Evolutionary conservation across 2,113 vertebrate species (phyloP).

Genomic region (Caracal caracal): DNA sequence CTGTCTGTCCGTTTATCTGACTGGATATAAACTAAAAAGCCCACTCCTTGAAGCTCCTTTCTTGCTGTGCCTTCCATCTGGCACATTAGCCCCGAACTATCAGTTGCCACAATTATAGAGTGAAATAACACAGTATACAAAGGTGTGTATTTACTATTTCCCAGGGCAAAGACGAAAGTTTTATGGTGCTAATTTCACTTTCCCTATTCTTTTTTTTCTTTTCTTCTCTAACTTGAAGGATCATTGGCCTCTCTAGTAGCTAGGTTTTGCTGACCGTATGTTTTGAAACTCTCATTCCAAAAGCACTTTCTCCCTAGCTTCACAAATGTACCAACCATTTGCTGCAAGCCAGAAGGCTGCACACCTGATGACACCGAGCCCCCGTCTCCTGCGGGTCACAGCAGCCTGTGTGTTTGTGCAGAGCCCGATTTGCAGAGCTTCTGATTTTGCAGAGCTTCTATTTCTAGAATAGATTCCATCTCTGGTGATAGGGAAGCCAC

Average conservation of each 20-base stretch:
- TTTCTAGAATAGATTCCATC: not conserved
- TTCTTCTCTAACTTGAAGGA: not conserved
- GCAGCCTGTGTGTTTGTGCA: not conserved
- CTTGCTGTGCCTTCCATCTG: too few relatives aligned
- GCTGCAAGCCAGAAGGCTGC: not conserved
- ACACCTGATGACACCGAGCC: fast-evolving
- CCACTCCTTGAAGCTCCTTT: fast-evolving
- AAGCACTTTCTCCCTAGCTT: not conserved
- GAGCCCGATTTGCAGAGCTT: too few relatives aligned
- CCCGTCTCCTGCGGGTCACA: fast-evolving
- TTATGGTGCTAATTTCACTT: not conserved
- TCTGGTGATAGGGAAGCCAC: not conserved
- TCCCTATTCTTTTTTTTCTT: not conserved
- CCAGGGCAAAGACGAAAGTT: not conserved
- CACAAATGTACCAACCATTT: not conserved
- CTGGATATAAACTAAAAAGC: fast-evolving
- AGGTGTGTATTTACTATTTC: not conserved
- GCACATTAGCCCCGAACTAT: fast-evolving
- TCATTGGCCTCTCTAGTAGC: not conserved
- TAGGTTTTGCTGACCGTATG: not conserved
- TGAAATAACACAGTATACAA: not conserved
- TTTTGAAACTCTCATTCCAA: not conserved
- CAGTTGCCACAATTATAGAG: not conserved
- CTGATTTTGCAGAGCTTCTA: too few relatives aligned
- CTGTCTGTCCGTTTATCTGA: not conserved